Evolutionary conservation across 2,113 vertebrate genomes (phyloP), one percentile per base, ranked within the genome.

Genomic region (Colossoma macropomum): DNA sequence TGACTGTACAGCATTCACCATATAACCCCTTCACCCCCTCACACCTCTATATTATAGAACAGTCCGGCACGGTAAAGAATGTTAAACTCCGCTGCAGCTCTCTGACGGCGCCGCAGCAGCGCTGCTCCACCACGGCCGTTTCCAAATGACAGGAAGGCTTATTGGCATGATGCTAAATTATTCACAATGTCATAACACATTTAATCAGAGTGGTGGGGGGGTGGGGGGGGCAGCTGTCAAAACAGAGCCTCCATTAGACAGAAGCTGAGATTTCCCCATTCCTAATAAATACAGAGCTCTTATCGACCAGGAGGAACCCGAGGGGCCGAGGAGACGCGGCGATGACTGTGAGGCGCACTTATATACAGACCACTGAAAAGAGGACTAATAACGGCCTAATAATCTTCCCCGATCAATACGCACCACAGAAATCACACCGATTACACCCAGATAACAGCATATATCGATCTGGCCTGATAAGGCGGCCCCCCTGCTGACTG

Each of bases 161-260:
- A 85, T 77, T 75, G 84, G 74, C 69, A 52, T 23, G 25, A 65
- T 25, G 3, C 77, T 87, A 88, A 88, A 90, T 83, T 74, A 90
- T 88, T 85, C 74, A 87, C 86, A 52, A 83, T 66, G 72, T 82
- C 77, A 86, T 52, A 83, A 82, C 76, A 73, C 85, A 54, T 88
- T 89, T 84, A 87, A 86, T 89, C 85, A 86, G 70, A 87, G 41
- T 11, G 10, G 74, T 52, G 28, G 32, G 21, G 68, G 38, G 30
- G 80, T 5, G 32, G 62, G 54, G 73, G 54, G 60, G 65, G 73
- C 28, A 62, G 17, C 73, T 68, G 56, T 48, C 75, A 85, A 21
- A 59, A 32, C 48, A 63, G 69, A 68, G 65, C 73, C 69, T 65
- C 27, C 63, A 78, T 86, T 45, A 74, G 17, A 25, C 25, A n/a